Evolutionary conservation across 2,113 vertebrate species (phyloP).

Genomic region (Peucedramus taeniatus): DNA sequence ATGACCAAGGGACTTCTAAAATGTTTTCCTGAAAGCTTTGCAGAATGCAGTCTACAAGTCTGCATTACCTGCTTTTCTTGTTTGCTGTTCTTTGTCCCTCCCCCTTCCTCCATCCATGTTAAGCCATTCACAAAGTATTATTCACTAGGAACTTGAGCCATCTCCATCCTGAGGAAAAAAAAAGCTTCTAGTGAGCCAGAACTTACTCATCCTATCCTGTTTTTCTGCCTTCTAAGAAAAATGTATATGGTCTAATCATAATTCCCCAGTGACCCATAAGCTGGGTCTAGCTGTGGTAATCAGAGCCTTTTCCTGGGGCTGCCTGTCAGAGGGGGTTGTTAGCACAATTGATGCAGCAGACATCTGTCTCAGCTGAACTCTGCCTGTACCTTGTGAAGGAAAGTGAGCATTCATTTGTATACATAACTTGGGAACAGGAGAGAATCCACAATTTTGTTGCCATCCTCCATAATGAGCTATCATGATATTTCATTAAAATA

Average conservation of each 20-base stretch:
- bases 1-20: not conserved
- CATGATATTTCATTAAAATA: not conserved
- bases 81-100: not conserved
- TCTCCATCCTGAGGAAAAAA: not conserved
- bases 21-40: not conserved
- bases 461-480: not conserved
- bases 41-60: not conserved
- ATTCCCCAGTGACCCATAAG: slow-evolving; percentile 13
- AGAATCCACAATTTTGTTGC: not conserved
- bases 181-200: not conserved
- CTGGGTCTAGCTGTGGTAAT: slow-evolving; percentile 23
- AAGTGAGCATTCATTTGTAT: not conserved
- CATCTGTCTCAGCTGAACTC: slow-evolving; percentile 42
- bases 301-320: not conserved
- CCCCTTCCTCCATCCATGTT: not conserved
- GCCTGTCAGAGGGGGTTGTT: slow-evolving; percentile 28
- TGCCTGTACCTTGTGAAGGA: slow-evolving; percentile 4
- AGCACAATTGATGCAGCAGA: slow-evolving; percentile 39
- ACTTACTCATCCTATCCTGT: not conserved
- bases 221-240: slow-evolving; percentile 48
- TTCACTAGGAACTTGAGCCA: slow-evolving; percentile 10
- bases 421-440: not conserved
- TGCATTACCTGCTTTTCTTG: not conserved
- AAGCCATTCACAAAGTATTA: not conserved
- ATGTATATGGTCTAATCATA: not conserved